phyloP scores from a whole-genome alignment of 37 sponge, comb jelly and placozoan species.

The Oopsacas minuta region DNA sequence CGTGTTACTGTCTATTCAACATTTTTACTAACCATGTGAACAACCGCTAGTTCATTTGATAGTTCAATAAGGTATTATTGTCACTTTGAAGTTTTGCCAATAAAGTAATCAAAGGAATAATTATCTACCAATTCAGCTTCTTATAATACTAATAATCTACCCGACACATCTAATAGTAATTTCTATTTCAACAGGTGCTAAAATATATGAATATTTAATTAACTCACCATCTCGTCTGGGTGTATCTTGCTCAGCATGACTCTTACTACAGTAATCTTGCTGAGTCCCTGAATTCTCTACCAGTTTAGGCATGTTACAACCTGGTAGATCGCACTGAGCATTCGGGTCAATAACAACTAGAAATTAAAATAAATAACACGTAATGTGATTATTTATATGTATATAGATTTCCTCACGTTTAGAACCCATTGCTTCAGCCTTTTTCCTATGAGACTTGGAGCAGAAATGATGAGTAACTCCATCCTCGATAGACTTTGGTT shows the following conservation, averaged over 20 bases:
- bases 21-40: too few species aligned
- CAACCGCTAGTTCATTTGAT: too few species aligned
- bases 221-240: slow-evolving; percentile 40
- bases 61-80: too few species aligned
- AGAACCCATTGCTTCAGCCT: not conserved
- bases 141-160: too few species aligned
- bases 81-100: too few species aligned
- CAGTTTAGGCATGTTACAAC: slow-evolving; percentile 30
- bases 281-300: slow-evolving; percentile 24
- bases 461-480: slow-evolving; percentile 18
- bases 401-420: slow-evolving; percentile 1
- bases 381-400: too few species aligned
- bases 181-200: too few species aligned
- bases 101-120: too few species aligned
- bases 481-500: not conserved
- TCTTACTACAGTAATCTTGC: slow-evolving; percentile 47
- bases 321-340: slow-evolving; percentile 48
- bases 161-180: too few species aligned
- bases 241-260: slow-evolving; percentile 40
- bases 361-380: not conserved
- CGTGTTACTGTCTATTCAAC: too few species aligned
- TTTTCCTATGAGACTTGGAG: not conserved
- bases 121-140: too few species aligned
- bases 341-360: not conserved
- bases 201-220: too few species aligned